phyloP scores from a whole-genome alignment of 35 echinoderm and acorn worm genomes.

The Hemicentrotus pulcherrimus region DNA sequence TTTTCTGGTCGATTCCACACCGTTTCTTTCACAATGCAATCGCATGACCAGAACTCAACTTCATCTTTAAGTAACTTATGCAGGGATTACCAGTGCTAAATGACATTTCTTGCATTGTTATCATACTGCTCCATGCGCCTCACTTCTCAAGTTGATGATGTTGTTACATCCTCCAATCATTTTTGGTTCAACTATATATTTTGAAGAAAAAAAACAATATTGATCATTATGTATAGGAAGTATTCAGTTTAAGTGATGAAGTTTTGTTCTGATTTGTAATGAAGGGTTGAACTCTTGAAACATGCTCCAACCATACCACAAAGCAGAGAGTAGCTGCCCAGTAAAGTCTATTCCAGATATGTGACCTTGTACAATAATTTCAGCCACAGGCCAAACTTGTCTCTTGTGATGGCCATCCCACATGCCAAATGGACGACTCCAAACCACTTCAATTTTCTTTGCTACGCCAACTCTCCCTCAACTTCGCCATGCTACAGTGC shows the following conservation, averaged over 20 bases:
- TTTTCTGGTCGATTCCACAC: too few species aligned
- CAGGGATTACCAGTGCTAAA: too few species aligned
- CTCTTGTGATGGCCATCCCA: neutral
- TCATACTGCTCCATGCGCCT: too few species aligned
- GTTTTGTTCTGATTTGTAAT: neutral
- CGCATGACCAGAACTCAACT: too few species aligned
- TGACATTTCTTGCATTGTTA: too few species aligned
- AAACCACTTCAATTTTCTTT: neutral
- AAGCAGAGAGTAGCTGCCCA: neutral
- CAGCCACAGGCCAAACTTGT: neutral
- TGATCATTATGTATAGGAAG: neutral
- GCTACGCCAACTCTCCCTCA: neutral
- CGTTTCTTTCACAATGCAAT: too few species aligned
- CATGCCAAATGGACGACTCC: neutral
- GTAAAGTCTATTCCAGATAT: conserved; percentile 3
- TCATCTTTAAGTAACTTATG: too few species aligned
- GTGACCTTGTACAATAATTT: conserved; percentile 18
- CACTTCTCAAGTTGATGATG: too few species aligned
- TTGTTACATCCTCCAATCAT: too few species aligned
- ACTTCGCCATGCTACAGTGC: neutral
- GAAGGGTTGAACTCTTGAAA: neutral
- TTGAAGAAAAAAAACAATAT: too few species aligned
- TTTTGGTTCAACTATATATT: too few species aligned
- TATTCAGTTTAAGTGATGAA: neutral
- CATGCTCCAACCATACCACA: neutral